Evolutionary conservation across 2,888 invertebrate genomes (phyloP).

Genomic region (Steinernema hermaphroditum): DNA sequence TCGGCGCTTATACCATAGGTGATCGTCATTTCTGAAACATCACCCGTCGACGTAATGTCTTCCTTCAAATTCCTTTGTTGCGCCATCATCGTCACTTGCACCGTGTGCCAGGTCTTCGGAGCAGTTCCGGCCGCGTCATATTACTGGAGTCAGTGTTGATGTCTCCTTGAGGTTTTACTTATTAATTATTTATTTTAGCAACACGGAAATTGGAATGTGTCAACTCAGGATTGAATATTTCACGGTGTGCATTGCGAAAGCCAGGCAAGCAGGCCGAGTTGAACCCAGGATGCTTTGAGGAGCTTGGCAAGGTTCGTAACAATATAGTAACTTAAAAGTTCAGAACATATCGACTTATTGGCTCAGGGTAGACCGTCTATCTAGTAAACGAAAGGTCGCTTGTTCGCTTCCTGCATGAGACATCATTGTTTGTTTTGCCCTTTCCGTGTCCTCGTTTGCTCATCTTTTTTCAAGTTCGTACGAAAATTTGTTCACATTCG

Average conservation of each 20-base stretch:
- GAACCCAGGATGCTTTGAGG: slow-evolving; percentile 62
- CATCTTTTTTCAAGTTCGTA: too few species aligned
- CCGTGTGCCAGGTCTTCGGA: not conserved
- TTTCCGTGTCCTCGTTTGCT: too few species aligned
- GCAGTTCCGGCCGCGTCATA: slow-evolving; percentile 32
- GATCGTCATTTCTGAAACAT: slow-evolving; percentile 28
- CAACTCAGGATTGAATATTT: slow-evolving; percentile 44
- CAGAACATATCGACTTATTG: too few species aligned
- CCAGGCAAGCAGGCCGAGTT: slow-evolving; percentile 52
- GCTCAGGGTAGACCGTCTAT: too few species aligned
- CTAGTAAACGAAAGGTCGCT: too few species aligned
- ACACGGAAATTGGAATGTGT: slow-evolving; percentile 41
- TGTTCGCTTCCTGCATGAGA: too few species aligned
- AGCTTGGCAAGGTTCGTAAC: slow-evolving; percentile 43
- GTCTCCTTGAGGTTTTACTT: not conserved
- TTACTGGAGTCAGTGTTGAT: slow-evolving; percentile 38
- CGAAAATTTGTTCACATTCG: too few species aligned
- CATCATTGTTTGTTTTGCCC: too few species aligned
- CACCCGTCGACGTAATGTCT: slow-evolving; percentile 8
- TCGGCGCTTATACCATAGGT: slow-evolving; percentile 20
- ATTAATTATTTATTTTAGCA: slow-evolving; percentile 32
- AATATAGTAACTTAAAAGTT: not conserved
- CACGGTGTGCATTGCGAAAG: slow-evolving; percentile 51
- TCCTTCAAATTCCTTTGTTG: not conserved
- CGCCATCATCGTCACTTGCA: slow-evolving; percentile 1